These are phyloP conservation scores for Onychomys leucogaster DNA, from an alignment of 2,797 vertebrate genomes.

Conservation along the genomic window DNA sequence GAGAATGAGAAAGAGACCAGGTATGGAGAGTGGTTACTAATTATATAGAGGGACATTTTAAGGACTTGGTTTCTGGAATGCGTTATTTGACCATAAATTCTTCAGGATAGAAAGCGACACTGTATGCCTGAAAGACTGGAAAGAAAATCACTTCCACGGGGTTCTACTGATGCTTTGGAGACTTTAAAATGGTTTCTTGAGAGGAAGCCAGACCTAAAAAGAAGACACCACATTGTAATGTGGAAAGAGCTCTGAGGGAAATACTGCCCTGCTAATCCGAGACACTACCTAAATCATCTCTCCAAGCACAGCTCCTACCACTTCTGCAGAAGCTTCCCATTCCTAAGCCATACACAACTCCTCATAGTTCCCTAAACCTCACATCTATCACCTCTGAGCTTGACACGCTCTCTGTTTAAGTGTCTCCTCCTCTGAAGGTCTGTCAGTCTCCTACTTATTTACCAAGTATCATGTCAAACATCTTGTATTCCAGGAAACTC, in stretches of 20 bases:
- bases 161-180: neutral
- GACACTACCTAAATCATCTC: neutral
- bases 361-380: neutral
- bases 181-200: constrained; percentile 32
- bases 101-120: neutral
- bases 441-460: neutral
- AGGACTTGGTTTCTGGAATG: neutral
- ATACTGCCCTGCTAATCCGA: neutral
- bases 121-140: neutral
- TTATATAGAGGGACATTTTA: neutral
- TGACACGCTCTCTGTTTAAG: neutral
- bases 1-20: neutral
- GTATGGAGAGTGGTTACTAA: neutral
- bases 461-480: neutral
- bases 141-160: neutral
- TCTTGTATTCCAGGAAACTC: neutral
- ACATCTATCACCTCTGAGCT: neutral
- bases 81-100: neutral
- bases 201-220: constrained; percentile 12
- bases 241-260: neutral
- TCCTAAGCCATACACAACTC: neutral
- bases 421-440: neutral
- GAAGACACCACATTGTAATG: neutral
- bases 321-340: neutral
- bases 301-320: neutral